Conservation (phyloP, 64 coral and sea anemone species). For the Pocillopora damicornis region DNA sequence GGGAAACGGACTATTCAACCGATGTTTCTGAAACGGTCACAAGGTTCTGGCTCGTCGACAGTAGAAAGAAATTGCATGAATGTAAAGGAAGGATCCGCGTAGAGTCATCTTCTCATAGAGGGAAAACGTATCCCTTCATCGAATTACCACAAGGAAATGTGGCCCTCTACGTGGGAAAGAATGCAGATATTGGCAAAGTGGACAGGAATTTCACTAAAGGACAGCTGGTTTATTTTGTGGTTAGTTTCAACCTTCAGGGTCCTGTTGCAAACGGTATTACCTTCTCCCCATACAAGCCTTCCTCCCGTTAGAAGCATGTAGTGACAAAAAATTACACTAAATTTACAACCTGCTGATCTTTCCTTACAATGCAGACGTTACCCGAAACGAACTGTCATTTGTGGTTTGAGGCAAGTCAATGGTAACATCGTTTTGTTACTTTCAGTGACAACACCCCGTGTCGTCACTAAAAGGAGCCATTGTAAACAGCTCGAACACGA, state of each 20-base stretch:
- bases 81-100: constrained; percentile 37
- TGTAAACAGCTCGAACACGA: too few species aligned
- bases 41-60: constrained; percentile 11
- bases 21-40: constrained; percentile 4
- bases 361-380: too few species aligned
- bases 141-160: constrained; percentile 49
- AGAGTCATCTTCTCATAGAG: background rate
- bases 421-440: too few species aligned
- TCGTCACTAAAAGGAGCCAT: too few species aligned
- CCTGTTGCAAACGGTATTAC: constrained; percentile 68
- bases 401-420: too few species aligned
- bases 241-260: constrained; percentile 58
- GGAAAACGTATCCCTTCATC: constrained; percentile 20
- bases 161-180: constrained; percentile 57
- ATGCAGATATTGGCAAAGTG: constrained; percentile 48
- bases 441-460: too few species aligned
- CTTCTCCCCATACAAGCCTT: constrained; percentile 20
- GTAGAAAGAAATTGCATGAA: constrained; percentile 28
- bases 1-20: constrained; percentile 37
- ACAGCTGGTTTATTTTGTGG: constrained; percentile 58
- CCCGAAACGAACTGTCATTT: too few species aligned
- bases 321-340: too few species aligned
- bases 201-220: constrained; percentile 40
- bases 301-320: background rate
- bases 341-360: too few species aligned